phyloP scores from a whole-genome alignment of 92 coral and sea anemone species.

The Phenganax stokvisi region DNA sequence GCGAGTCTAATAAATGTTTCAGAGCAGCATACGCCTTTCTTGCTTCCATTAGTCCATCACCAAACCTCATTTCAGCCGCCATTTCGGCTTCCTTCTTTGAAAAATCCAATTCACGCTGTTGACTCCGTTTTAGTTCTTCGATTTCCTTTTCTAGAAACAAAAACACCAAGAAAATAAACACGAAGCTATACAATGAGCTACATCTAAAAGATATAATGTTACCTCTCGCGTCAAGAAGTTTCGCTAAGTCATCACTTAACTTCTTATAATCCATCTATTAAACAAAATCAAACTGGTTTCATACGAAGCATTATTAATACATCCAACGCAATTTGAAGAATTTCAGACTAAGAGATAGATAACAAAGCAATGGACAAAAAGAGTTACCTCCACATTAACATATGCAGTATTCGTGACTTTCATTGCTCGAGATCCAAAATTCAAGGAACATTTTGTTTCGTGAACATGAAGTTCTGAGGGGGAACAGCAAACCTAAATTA shows the following conservation, averaged over 20 bases:
- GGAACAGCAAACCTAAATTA: conserved; percentile 78
- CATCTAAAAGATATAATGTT: background rate
- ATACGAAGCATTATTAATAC: background rate
- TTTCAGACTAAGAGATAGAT: background rate
- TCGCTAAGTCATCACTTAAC: conserved; percentile 84
- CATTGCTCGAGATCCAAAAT: conserved; percentile 96
- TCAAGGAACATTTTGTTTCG: conserved; percentile 83
- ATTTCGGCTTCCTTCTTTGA: conserved; percentile 67
- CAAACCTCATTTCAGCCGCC: conserved; percentile 60
- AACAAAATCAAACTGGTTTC: background rate
- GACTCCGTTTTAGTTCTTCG: conserved; percentile 63
- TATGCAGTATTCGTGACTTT: conserved; percentile 94
- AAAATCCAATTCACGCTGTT: conserved; percentile 55
- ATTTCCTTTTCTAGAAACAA: conserved; percentile 65
- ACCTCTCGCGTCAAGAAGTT: conserved; percentile 84
- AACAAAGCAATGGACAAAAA: background rate
- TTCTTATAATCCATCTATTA: conserved; percentile 86
- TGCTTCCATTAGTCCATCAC: conserved; percentile 60
- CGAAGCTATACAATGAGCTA: background rate
- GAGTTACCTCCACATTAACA: conserved; percentile 82
- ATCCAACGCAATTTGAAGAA: background rate
- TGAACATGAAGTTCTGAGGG: conserved; percentile 81
- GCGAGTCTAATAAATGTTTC: conserved; percentile 62
- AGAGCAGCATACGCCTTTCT: conserved; percentile 61
- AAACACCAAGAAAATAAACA: background rate